Conservation (phyloP, 2,797 vertebrate genomes). For the Neostethus bicornis region DNA sequence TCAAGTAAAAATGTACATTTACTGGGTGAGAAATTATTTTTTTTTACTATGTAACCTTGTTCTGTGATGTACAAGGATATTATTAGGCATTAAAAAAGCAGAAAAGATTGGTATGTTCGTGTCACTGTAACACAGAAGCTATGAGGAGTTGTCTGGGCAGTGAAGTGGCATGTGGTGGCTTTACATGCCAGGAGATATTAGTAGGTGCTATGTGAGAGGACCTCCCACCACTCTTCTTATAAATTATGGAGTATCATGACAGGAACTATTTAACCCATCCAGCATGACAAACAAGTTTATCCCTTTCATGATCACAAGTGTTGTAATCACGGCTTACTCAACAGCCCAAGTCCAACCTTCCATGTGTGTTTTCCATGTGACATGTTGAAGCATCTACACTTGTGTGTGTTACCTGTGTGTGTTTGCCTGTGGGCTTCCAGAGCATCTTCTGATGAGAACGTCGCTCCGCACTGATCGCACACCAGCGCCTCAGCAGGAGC, state of each 20-base stretch:
- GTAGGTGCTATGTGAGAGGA: constrained; percentile 77
- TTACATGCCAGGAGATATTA: constrained; percentile 71
- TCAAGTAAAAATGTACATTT: constrained; percentile 21
- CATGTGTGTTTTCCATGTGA: constrained; percentile 13
- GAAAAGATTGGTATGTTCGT: constrained; percentile 46
- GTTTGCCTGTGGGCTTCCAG: constrained; percentile 94
- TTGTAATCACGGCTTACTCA: constrained; percentile 53
- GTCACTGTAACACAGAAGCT: constrained; percentile 39
- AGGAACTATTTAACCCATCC: constrained; percentile 75
- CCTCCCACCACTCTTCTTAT: constrained; percentile 70
- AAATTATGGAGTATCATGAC: constrained; percentile 80
- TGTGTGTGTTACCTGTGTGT: constrained; percentile 87
- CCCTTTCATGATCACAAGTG: constrained; percentile 50
- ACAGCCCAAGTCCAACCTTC: constrained; percentile 43
- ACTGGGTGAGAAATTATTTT: neutral
- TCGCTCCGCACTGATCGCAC: constrained; percentile 96
- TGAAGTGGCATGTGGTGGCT: constrained; percentile 54
- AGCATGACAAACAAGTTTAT: constrained; percentile 73
- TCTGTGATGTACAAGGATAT: constrained; percentile 31
- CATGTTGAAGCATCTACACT: constrained; percentile 9
- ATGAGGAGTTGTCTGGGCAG: constrained; percentile 38
- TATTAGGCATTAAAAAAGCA: constrained; percentile 28
- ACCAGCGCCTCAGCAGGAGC: constrained; percentile 94
- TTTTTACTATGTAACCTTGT: constrained; percentile 19
- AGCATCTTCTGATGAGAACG: constrained; percentile 95